Conservation (phyloP, 2,797 vertebrate genomes). For the Aulostomus chinensis region DNA sequence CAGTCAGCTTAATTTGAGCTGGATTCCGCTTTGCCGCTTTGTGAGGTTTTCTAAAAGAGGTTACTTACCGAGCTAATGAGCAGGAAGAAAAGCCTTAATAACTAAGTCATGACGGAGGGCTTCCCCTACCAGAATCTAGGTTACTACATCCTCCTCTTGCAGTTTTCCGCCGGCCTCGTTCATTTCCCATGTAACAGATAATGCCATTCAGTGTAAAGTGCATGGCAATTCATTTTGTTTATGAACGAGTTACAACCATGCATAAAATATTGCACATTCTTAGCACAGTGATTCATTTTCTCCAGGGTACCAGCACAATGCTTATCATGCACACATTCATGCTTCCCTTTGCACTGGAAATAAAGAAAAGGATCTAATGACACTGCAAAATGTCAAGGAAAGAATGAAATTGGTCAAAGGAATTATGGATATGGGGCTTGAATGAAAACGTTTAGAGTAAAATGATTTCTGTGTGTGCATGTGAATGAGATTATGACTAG, state of each 20-base stretch:
- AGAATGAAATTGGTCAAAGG: slow-evolving; percentile 60
- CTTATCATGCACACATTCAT: slow-evolving; percentile 81
- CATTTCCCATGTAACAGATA: slow-evolving; percentile 57
- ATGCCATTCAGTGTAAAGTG: slow-evolving; percentile 63
- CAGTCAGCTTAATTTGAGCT: slow-evolving; percentile 62
- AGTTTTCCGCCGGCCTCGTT: slow-evolving; percentile 62
- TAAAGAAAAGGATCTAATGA: slow-evolving; percentile 47
- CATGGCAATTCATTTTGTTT: slow-evolving; percentile 54
- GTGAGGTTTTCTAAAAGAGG: slow-evolving; percentile 47
- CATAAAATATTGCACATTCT: slow-evolving; percentile 73
- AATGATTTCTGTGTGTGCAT: slow-evolving; percentile 38
- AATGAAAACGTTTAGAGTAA: slow-evolving; percentile 36
- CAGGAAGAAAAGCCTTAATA: slow-evolving; percentile 44
- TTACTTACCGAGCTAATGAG: slow-evolving; percentile 75
- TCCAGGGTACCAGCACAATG: slow-evolving; percentile 67
- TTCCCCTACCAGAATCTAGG: slow-evolving; percentile 43
- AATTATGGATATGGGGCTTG: slow-evolving; percentile 50
- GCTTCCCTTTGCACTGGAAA: slow-evolving; percentile 54
- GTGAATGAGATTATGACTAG: slow-evolving; percentile 33
- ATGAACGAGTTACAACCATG: slow-evolving; percentile 62
- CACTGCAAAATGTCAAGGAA: slow-evolving; percentile 36
- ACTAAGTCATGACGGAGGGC: slow-evolving; percentile 43
- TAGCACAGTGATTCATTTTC: slow-evolving; percentile 50
- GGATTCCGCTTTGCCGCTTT: slow-evolving; percentile 45
- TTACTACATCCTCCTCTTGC: slow-evolving; percentile 41